Percentiles rank a stretch among this genome's conserved stretches.
These are phyloP conservation scores for Poeciliopsis gracilis DNA, from an alignment of 2,797 vertebrate species.

Conservation along the genomic window DNA sequence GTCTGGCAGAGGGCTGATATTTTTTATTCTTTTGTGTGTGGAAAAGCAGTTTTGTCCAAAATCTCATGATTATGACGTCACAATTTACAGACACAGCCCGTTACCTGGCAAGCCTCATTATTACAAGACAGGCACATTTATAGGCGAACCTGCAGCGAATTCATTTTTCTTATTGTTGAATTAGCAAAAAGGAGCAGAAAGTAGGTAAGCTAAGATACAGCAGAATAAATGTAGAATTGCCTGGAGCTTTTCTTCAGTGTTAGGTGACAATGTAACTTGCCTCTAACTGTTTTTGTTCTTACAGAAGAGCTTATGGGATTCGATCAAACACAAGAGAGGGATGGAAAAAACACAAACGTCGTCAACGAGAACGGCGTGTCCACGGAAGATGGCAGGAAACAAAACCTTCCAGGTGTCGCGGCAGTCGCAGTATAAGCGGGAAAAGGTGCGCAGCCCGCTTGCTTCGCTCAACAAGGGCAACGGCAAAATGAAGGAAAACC, in stretches of 20 bases:
- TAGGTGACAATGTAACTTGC: neutral
- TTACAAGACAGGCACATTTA: too few species aligned
- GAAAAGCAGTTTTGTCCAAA: too few species aligned
- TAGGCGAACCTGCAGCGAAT: neutral
- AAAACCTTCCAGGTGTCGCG: slow-evolving; percentile 85
- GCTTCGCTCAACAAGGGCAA: slow-evolving; percentile 73
- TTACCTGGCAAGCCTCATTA: too few species aligned
- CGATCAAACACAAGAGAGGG: slow-evolving; percentile 85
- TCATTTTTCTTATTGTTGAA: neutral
- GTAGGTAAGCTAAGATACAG: neutral
- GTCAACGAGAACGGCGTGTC: slow-evolving; percentile 60
- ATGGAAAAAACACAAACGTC: slow-evolving; percentile 48
- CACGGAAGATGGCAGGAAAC: slow-evolving; percentile 77
- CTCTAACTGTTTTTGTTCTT: slow-evolving; percentile 24
- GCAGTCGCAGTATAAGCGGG: slow-evolving; percentile 69
- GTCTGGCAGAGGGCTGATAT: too few species aligned
- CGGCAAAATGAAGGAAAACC: slow-evolving; percentile 24
- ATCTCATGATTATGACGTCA: too few species aligned
- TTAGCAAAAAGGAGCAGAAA: neutral
- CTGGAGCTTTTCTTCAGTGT: neutral
- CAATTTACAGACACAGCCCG: too few species aligned
- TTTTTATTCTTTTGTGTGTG: too few species aligned
- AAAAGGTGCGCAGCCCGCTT: slow-evolving; percentile 83
- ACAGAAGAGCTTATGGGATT: slow-evolving; percentile 91
- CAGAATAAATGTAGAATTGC: neutral